Evolutionary conservation across 2,797 vertebrate genomes (phyloP), one percentile per base, ranked within the genome.

Genomic region (Gila robusta): DNA sequence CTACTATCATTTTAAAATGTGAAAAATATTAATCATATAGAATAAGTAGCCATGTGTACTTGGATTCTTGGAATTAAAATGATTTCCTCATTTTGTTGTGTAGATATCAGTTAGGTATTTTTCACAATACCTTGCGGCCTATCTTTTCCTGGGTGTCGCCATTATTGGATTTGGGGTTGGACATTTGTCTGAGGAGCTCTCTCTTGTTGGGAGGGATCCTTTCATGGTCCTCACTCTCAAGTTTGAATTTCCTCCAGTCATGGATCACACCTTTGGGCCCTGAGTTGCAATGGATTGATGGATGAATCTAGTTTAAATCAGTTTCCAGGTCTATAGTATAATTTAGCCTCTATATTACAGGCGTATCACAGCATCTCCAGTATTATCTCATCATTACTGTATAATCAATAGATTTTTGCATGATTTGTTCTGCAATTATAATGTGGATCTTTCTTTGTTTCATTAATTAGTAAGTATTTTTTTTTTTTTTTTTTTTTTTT

Each of bases 261-360:
- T 97, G 95, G 92, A 99, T 99, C 86, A 99, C 98, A 7, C 98
- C 98, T 93, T 99, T 99, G 85, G 98, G 98, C 76, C 98, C 98
- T 99, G 86, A n/a, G 49, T 74, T n/a, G 14, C 19, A 32, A 47
- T 47, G 47, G 17, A 19, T 81, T 81, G 47, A n/a, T 70, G 28
- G 5, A 44, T 72, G 7, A 16, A 81, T 54, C 41, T 0, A 49
- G 39, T 47, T 19, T 21, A 47, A 81, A 35, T 7, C 10, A n/a
- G 14, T 62, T 62, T 64, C 23, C 16, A 79, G 62, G 32, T 64
- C 16, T 37, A 35, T 14, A 32, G 47, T 62, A 26, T 10, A 49
- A 21, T 67, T 5, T 28, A 49, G 37, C 10, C 23, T 72, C 19
- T 28, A 32, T 59, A 21, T 82, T 32, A 37, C 32, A 59, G 59